Conservation (phyloP, 2,113 vertebrate species). For the Talpa occidentalis region DNA sequence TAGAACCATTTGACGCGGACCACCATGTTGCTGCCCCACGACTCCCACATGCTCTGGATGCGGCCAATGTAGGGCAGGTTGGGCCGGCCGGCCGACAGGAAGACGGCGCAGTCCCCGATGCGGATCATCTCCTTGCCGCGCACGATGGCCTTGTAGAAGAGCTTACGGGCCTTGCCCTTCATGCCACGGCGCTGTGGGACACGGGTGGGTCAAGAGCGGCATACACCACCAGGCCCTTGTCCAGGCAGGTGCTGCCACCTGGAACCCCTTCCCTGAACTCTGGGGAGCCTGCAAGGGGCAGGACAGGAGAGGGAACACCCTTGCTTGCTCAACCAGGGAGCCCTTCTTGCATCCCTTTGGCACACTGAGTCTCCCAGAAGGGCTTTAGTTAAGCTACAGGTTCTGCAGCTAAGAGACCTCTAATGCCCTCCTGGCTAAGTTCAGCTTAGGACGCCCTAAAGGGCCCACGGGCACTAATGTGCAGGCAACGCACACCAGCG, state of each 20-base stretch:
- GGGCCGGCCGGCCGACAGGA: constrained; percentile 96
- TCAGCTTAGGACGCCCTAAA: rapidly evolving
- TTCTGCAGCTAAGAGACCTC: not conserved
- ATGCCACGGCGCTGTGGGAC: constrained; percentile 94
- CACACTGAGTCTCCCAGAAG: not conserved
- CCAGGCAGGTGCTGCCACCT: not conserved
- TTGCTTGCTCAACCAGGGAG: rapidly evolving
- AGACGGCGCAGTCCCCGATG: constrained; percentile 97
- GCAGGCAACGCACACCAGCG: rapidly evolving
- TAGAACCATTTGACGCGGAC: constrained; percentile 99
- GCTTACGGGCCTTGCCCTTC: constrained; percentile 99
- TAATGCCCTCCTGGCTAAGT: rapidly evolving
- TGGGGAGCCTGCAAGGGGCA: rapidly evolving
- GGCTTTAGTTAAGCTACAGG: rapidly evolving
- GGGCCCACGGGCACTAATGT: rapidly evolving
- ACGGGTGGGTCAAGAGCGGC: rapidly evolving
- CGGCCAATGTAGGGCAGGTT: constrained; percentile 98
- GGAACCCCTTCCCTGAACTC: not conserved
- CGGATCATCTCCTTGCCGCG: constrained; percentile 98
- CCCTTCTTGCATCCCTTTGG: rapidly evolving
- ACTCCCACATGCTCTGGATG: constrained; percentile 99
- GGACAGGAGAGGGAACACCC: not conserved
- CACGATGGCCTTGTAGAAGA: constrained; percentile 99
- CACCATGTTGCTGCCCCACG: constrained; percentile 99
- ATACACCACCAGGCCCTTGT: not conserved